A percentile compares a stretch with the other conserved stretches of the same genome.
Evolutionary conservation across 2,888 invertebrate genomes (phyloP).

Genomic region (Orchesella flavescens): DNA sequence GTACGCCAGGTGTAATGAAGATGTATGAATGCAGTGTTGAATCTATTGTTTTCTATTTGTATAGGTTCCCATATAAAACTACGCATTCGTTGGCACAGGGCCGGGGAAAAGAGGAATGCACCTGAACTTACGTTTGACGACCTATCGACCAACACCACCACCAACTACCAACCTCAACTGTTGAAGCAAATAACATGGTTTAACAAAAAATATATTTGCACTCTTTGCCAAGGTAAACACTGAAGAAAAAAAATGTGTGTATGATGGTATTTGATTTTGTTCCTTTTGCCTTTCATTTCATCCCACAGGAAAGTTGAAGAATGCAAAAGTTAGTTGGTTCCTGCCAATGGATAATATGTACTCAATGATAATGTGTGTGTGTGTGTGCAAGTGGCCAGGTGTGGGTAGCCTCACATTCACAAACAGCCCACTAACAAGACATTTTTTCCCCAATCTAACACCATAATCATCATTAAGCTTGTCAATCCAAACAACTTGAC

Average conservation of each 20-base stretch:
- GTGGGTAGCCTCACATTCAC: slow-evolving; percentile 32
- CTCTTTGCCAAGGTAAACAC: slow-evolving; percentile 51
- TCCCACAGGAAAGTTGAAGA: slow-evolving; percentile 29
- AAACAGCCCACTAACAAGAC: slow-evolving; percentile 37
- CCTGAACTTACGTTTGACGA: slow-evolving; percentile 42
- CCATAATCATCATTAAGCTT: slow-evolving; percentile 54
- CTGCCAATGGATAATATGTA: background rate
- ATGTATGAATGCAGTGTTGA: too few relatives aligned
- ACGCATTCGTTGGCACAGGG: slow-evolving; percentile 2
- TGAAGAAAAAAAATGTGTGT: slow-evolving; percentile 33
- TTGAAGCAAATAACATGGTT: slow-evolving; percentile 18
- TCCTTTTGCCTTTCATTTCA: slow-evolving; percentile 26
- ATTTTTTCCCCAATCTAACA: slow-evolving; percentile 30
- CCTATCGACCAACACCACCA: slow-evolving; percentile 44
- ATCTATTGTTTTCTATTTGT: background rate
- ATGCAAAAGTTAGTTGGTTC: background rate
- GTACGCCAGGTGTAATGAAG: too few relatives aligned
- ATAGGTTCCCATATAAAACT: background rate
- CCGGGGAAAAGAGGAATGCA: slow-evolving; percentile 28
- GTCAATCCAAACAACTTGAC: slow-evolving; percentile 52
- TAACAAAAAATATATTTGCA: slow-evolving; percentile 27
- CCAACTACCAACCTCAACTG: too few relatives aligned
- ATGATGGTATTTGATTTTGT: background rate
- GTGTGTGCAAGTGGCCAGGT: slow-evolving; percentile 29
- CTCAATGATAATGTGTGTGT: background rate